Base-by-base conservation (phyloP, 2,113 vertebrate genomes). In the Marmota monax region DNA sequence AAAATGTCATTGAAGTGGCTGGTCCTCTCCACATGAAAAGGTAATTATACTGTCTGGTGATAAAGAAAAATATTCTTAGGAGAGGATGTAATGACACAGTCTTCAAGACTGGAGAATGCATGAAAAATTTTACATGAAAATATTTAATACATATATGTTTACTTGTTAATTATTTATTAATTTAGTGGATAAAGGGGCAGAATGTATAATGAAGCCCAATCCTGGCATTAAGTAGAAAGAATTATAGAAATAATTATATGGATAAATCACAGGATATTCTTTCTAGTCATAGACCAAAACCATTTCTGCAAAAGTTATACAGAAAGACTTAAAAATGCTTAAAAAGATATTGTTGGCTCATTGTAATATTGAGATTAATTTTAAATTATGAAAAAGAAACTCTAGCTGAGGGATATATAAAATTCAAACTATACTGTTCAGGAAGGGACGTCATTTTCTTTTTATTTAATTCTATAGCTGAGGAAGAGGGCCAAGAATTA, bases 1-100 rank as follows among this genome's bases (percentile, higher is more conserved):
- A 98, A 97, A 93, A 84, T 84, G 96, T 89, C 94, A 97, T 65
- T 63, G 72, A 94, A 94, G 72, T 94, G 61, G 77, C 79, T 4
- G 27, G 29, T 83, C 78, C 94, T 94, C 76, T 96, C 53, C 58
- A 89, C 92, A 80, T 56, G 25, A 79, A 69, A 92, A 96, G 88
- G 78, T 91, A 80, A 94, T 91, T 96, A 77, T 77, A 73, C 89
- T 69, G 45, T 84, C 78, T 48, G 56, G 79, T 76, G 93, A 96
- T 96, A 93, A 94, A 95, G 39, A 58, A 72, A 96, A 89, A 94
- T 80, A 85, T 70, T 37, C 29, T 90, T 37, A 79, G 18, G 67
- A 48, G 20, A 79, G 56, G 9, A 61, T 72, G 27, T 34, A 53
- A 51, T 56, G 23, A 53, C 39, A 5, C 6, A 77, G 73, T 42